Base-by-base conservation (phyloP, 2,888 invertebrate species). In the Stenurella melanura region DNA sequence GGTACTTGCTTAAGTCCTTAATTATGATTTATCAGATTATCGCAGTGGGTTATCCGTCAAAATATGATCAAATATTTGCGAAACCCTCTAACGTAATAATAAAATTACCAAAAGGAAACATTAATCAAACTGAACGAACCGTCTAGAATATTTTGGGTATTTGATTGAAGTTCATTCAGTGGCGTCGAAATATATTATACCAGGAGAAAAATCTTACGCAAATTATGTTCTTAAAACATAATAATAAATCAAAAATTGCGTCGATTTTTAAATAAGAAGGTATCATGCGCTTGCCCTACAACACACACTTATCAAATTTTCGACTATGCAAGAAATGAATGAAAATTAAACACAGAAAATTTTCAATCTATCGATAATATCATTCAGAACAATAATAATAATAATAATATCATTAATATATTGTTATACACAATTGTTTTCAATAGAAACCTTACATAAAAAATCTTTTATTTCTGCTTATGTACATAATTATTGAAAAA, bases 51-150 rank as follows among this genome's bases (percentile, higher is more conserved):
- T 68, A 74, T 74, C 74, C 74, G 54, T 74, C 74, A 67, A 61
- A 74, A 74, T 67, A 74, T 74, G 30, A 74, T 74, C 67, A 57
- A 67, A 74, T 74, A 67, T 74, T 74, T 64, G 74, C 67, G 68
- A 64, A 61, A 72, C 50, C 71, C 71, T 63, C 63, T 72, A 63
- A 54, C 21, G 61, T 63, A 63, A 72, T 72, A 72, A 72, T 72
- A 72, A 72, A 72, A 72, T 72, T 58, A 54, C 71, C 42, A 30
- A 72, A 72, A 72, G 71, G 71, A 50, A 72, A 38, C 71, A 72
- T 72, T 72, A 72, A 72, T 72, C 71, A 72, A 72, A 38, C 63
- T 19, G 63, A 54, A 42, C 60, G n/a, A 42, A 64, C 64, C 64
- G 64, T 42, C 64, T 21, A 54, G 63, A 34, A 69, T 69, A 64